These are phyloP conservation scores for Heliconius erato DNA, from an alignment of 2,888 invertebrate species.

Conservation along the genomic window DNA sequence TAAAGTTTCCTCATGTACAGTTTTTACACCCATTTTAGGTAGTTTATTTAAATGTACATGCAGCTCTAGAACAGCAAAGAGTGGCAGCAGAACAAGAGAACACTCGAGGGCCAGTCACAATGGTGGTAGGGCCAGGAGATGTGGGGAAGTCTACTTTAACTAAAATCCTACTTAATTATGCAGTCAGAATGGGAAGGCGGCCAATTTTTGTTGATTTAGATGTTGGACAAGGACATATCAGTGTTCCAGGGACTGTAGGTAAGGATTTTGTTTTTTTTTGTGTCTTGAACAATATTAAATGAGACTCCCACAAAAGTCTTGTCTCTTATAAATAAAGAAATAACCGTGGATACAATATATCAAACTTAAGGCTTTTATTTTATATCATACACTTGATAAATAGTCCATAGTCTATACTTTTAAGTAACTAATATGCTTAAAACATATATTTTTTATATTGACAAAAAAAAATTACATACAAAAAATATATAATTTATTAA, in stretches of 20 bases:
- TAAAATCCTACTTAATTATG: slow-evolving; percentile 96
- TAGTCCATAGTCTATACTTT: too few relatives aligned
- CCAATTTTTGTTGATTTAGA: slow-evolving; percentile 98
- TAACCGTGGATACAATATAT: not conserved
- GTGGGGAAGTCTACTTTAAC: slow-evolving; percentile 98
- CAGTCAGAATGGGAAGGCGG: slow-evolving; percentile 93
- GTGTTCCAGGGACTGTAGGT: slow-evolving; percentile 96
- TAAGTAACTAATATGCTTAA: too few relatives aligned
- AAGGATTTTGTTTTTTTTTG: not conserved
- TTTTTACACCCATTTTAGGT: slow-evolving; percentile 70
- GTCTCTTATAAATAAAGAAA: not conserved
- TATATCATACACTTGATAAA: too few relatives aligned
- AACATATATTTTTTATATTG: too few relatives aligned
- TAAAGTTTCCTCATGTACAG: not conserved
- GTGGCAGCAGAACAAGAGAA: slow-evolving; percentile 91
- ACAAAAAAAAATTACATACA: too few relatives aligned
- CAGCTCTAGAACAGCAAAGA: slow-evolving; percentile 96
- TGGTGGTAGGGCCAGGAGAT: slow-evolving; percentile 97
- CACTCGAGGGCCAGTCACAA: slow-evolving; percentile 92
- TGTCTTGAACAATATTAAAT: not conserved
- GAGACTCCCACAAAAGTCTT: too few relatives aligned
- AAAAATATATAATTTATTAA: too few relatives aligned
- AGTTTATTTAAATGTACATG: slow-evolving; percentile 97
- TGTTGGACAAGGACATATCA: slow-evolving; percentile 97
- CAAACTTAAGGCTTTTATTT: not conserved